Conservation (phyloP, 2,797 vertebrate species). For the Mormyrops boulengeri region DNA sequence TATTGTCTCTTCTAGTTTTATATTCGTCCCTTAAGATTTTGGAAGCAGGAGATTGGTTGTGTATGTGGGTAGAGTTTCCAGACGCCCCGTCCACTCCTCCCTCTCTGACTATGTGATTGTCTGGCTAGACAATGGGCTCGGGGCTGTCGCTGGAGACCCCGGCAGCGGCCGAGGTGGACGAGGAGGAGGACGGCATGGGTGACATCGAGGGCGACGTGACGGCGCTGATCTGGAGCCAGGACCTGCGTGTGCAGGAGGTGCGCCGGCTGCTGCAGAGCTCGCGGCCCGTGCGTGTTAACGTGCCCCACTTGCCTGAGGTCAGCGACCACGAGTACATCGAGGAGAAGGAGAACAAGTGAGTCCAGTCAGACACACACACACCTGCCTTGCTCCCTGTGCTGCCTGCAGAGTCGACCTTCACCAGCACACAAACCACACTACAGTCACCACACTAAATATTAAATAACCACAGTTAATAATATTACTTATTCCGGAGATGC, state of each 20-base stretch:
- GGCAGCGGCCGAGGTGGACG: constrained; percentile 78
- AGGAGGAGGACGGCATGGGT: constrained; percentile 97
- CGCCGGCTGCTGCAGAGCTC: constrained; percentile 89
- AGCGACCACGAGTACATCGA: constrained; percentile 97
- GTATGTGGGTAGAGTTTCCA: not conserved
- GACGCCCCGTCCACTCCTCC: not conserved
- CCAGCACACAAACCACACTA: not conserved
- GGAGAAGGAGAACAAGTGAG: constrained; percentile 94
- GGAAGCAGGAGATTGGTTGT: not conserved
- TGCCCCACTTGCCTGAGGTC: constrained; percentile 88
- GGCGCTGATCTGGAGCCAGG: constrained; percentile 90
- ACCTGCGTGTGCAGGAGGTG: constrained; percentile 88
- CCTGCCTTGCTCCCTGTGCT: not conserved
- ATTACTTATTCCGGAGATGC: not conserved
- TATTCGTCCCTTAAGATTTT: not conserved
- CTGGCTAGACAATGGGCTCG: constrained; percentile 63
- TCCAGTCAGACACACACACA: not conserved
- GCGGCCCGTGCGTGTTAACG: constrained; percentile 83
- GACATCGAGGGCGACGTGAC: constrained; percentile 92
- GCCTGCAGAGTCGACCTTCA: not conserved
- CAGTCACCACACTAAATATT: not conserved
- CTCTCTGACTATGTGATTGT: constrained; percentile 15
- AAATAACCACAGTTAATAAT: not conserved
- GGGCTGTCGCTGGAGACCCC: constrained; percentile 77
- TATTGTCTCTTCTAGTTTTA: not conserved